Evolutionary conservation across 2,888 invertebrate species (phyloP).

Genomic region (Arrhopalites spinosus): DNA sequence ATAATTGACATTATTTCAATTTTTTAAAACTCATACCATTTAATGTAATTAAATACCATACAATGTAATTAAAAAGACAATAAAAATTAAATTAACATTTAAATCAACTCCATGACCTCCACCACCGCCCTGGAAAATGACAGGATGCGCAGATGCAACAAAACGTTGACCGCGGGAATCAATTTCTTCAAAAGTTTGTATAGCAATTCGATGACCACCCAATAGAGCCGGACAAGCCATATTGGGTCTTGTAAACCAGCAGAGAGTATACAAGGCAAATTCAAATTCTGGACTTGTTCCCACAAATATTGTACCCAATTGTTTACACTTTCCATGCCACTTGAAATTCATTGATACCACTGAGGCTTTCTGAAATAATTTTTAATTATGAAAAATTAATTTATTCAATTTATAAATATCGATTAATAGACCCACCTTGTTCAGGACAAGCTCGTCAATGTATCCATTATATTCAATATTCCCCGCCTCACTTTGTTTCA

Average conservation of each 20-base stretch:
- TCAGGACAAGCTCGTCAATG: not conserved
- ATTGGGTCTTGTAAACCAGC: conserved; percentile 20
- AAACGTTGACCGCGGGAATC: not conserved
- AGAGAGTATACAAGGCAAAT: conserved; percentile 24
- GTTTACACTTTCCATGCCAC: conserved; percentile 4
- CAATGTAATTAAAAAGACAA: no score
- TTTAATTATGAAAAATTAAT: no score
- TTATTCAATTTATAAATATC: no score
- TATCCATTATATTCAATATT: conserved; percentile 2
- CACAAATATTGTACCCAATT: not conserved
- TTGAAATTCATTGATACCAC: not conserved
- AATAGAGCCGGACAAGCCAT: not conserved
- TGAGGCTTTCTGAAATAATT: conserved; percentile 9
- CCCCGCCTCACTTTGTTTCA: not conserved
- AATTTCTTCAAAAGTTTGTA: conserved; percentile 22
- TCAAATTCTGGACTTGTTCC: conserved; percentile 31
- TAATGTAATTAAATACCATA: no score
- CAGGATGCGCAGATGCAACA: not conserved
- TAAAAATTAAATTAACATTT: no score
- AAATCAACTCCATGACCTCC: no score
- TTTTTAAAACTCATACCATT: no score
- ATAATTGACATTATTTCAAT: no score
- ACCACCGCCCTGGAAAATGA: not conserved
- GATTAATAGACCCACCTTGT: conserved; percentile 5
- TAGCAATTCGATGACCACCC: not conserved